A percentile compares a stretch with the other conserved stretches of the same genome.
phyloP scores from a whole-genome alignment of 1,140 invertebrate species.

The Drosophila truncata region DNA sequence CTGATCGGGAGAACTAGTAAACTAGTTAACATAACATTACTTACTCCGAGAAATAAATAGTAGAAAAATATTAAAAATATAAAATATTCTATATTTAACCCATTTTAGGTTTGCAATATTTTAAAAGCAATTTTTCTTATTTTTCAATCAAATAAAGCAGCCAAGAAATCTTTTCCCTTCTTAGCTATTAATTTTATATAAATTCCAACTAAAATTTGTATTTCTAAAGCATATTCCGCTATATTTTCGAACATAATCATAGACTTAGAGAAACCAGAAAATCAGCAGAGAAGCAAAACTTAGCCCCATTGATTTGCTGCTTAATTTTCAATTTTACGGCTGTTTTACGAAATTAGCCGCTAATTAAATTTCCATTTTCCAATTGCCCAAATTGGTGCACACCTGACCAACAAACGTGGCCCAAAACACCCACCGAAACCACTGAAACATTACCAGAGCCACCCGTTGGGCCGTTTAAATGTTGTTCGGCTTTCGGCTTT shows the following conservation, averaged over 20 bases:
- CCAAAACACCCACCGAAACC: slow-evolving; percentile 11
- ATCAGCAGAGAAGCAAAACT: background rate
- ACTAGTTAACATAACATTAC: background rate
- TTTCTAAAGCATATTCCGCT: background rate
- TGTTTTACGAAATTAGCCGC: slow-evolving; percentile 34
- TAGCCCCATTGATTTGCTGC: slow-evolving; percentile 7
- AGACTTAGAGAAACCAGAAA: background rate
- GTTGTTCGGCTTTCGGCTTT: slow-evolving; percentile 45
- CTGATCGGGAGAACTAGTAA: background rate
- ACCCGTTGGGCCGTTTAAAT: slow-evolving; percentile 17
- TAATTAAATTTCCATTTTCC: slow-evolving; percentile 47
- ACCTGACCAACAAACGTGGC: slow-evolving; percentile 16
- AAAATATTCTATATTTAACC: too few species aligned
- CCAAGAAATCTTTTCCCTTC: too few species aligned
- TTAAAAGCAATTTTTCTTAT: background rate
- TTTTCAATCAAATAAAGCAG: background rate
- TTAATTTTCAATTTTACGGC: slow-evolving; percentile 37
- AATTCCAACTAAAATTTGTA: background rate
- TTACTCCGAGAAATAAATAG: background rate
- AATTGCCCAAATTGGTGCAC: slow-evolving; percentile 29
- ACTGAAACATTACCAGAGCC: slow-evolving; percentile 27
- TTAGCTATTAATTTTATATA: background rate
- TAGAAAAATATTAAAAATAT: background rate
- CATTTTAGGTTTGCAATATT: background rate
- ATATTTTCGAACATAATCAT: background rate